phyloP scores from a whole-genome alignment of 2,113 vertebrate species.

The Hepsetus odoe region DNA sequence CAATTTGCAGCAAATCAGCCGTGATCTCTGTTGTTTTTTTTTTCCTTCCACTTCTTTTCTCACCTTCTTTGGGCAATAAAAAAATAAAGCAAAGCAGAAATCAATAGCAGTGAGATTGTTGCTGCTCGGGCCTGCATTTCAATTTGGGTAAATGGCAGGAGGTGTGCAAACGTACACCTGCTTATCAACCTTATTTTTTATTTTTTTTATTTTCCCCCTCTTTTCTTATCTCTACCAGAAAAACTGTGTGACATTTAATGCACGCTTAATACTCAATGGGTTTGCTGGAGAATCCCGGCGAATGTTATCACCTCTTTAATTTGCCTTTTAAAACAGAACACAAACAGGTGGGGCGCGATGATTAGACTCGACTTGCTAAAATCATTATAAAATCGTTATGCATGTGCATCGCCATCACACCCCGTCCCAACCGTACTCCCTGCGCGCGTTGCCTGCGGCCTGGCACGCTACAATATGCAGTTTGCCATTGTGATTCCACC shows the following conservation, averaged over 20 bases:
- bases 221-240: constrained; percentile 39
- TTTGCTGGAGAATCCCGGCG: constrained; percentile 55
- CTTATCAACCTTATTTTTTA: constrained; percentile 53
- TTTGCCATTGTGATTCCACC: constrained; percentile 42
- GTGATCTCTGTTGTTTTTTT: constrained; percentile 50
- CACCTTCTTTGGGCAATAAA: constrained; percentile 29
- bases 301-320: constrained; percentile 59
- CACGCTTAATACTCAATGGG: constrained; percentile 64
- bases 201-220: neutral
- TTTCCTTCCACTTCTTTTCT: no score
- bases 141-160: constrained; percentile 52
- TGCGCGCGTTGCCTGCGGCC: neutral
- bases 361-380: constrained; percentile 33
- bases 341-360: constrained; percentile 46
- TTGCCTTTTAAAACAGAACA: constrained; percentile 49
- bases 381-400: neutral
- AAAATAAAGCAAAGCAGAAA: constrained; percentile 48
- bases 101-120: constrained; percentile 62
- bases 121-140: constrained; percentile 55
- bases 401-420: neutral
- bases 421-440: neutral
- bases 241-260: constrained; percentile 66
- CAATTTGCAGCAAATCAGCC: constrained; percentile 47
- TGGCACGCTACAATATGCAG: constrained; percentile 2
- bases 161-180: constrained; percentile 21